Percentiles rank a stretch among this genome's conserved stretches.
Conservation (phyloP, 1,140 invertebrate species). For the Helicoverpa zea region DNA sequence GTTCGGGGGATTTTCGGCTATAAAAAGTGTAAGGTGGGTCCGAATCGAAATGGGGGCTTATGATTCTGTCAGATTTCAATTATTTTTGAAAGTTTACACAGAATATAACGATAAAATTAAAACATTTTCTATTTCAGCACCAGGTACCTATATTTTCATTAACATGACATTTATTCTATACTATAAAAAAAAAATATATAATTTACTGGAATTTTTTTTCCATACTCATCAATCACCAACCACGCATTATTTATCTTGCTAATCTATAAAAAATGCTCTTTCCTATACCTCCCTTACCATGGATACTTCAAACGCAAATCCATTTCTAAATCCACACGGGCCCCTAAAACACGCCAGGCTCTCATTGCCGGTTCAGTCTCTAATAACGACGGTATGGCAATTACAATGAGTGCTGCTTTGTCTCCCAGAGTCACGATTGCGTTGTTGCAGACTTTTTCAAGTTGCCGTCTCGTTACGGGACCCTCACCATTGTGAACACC, state of each 20-base stretch:
- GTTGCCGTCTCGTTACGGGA: constrained; percentile 43
- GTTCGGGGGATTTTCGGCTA: constrained; percentile 53
- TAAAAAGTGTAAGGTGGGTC: constrained; percentile 50
- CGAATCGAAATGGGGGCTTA: constrained; percentile 11
- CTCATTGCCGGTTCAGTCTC: constrained; percentile 47
- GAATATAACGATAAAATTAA: no score
- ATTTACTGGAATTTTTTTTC: no score
- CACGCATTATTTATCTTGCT: no score
- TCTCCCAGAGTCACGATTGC: constrained; percentile 45
- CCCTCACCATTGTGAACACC: constrained; percentile 23
- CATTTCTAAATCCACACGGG: not conserved
- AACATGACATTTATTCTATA: no score
- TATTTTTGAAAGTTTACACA: not conserved
- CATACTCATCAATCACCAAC: no score
- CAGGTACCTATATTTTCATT: no score
- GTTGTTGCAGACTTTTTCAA: constrained; percentile 42
- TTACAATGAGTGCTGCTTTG: constrained; percentile 64
- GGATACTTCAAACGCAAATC: no score
- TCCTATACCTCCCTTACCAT: no score
- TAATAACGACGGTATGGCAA: constrained; percentile 53
- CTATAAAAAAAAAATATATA: no score
- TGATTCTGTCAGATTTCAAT: not conserved
- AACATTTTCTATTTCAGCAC: no score
- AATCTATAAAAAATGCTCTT: no score
- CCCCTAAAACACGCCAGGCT: constrained; percentile 58